Base-by-base conservation (phyloP, 2,797 vertebrate species). In the Melanotaenia maccullochi region DNA sequence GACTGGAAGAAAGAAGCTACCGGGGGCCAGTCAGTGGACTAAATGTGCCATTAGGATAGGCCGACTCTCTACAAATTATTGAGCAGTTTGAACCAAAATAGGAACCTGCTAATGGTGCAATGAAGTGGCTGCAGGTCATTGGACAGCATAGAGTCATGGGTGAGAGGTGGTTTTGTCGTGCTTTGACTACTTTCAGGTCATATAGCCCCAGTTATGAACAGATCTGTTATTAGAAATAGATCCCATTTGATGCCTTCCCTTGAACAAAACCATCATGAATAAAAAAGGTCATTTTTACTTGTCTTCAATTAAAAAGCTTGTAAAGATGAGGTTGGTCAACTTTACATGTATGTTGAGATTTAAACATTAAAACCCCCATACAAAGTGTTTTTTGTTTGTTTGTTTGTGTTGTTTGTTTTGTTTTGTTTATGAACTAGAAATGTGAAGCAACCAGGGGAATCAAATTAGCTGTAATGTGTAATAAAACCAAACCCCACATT, bases 1-100 rank as follows among this genome's bases (percentile, higher is more conserved):
- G 1, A 20, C 66, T 25, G 14, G 73, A 75, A 58, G 42, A 73
- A 49, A 71, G 75, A 61, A 55, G 65, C 51, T 0, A 51, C 12
- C 56, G 71, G 59, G 33, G 65, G 54, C 58, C 20, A 76, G 70
- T 69, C 72, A 14, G 42, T 16, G 1, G 54, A 55, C 47, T 64
- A 20, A 85, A 76, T 64, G 75, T 20, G 59, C 57, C 47, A 42
- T 75, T 71, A 78, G 61, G 42, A 57, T 35, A 35, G 13, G 59
- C 22, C 4, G 44, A 68, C 44, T 42, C 62, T 66, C 73, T 3
- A 30, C 73, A 62, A 70, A 55, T 76, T n/a, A 78, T 4, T 55
- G 68, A 28, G 22, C 11, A 9, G 36, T 51, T 30, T 52, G 22
- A 56, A 63, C 65, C 22, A 9, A 71, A 44, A 32, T 30, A 47